Base-by-base conservation (phyloP, 2,113 vertebrate genomes). In the Toxotes chatareus region DNA sequence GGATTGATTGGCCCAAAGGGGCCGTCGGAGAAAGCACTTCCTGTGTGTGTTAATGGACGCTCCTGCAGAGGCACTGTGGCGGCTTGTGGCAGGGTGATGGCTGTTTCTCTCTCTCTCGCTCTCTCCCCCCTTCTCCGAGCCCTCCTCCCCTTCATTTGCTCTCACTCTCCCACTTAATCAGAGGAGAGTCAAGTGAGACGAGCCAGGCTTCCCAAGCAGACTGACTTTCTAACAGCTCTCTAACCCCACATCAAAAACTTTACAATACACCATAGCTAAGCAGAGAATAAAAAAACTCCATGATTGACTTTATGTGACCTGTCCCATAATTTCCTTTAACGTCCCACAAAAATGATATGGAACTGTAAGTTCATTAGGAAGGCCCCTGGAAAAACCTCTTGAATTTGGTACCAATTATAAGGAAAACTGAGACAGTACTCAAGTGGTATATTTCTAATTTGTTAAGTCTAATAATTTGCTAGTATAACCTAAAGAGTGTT, bases 41-140 rank as follows among this genome's bases (percentile, higher is more conserved):
- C 92, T 94, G 92, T 88, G 79, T 86, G 88, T 92, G 93, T 93
- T 94, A 93, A 94, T 92, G 93, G 93, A 94, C 76, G 60, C 85
- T 92, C 76, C 85, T 84, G 82, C 76, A 87, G 86, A 89, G 88
- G 88, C 90, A 86, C 74, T 76, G 80, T 86, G 86, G 87, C 67
- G 73, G 86, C 90, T 91, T 82, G 83, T 88, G 87, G 89, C 86
- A 86, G 73, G 47, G 84, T 21, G 83, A 88, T 86, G 55, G 78
- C 71, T 89, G 81, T 85, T 91, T 42, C 40, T 42, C 40, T 42
- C 9, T 42, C 40, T 42, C 40, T 83, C 9, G 27, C 56, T 51
- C 62, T 13, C 32, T 12, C 79, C 21, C 9, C 4, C 14, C 14
- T 44, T 81, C 49, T 62, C 36, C 60, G 71, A 49, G 34, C 51